Evolutionary conservation across 1,140 invertebrate genomes (phyloP).

Genomic region (Coelopa frigida): DNA sequence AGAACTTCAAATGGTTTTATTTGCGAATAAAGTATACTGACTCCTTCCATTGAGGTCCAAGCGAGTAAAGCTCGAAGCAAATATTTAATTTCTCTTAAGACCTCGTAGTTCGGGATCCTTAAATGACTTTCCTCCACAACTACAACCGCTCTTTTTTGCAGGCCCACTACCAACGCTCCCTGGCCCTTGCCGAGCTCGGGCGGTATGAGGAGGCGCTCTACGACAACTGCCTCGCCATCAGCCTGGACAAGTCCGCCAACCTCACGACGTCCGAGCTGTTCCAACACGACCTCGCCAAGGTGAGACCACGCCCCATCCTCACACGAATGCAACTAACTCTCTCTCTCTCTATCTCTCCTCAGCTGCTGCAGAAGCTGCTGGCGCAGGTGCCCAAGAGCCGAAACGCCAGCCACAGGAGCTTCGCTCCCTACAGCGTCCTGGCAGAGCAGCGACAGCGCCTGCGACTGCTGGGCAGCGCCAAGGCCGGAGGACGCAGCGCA

Average conservation of each 20-base stretch:
- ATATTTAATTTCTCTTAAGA: no score
- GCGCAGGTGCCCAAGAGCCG: constrained; percentile 36
- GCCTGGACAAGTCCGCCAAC: constrained; percentile 38
- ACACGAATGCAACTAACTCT: neutral
- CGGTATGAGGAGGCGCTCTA: constrained; percentile 62
- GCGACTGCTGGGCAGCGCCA: constrained; percentile 10
- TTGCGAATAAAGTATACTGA: no score
- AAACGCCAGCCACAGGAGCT: no score
- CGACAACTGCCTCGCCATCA: constrained; percentile 49
- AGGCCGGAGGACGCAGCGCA: constrained; percentile 11
- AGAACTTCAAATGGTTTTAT: no score
- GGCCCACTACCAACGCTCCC: constrained; percentile 61
- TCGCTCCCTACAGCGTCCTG: constrained; percentile 24
- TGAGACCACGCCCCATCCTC: constrained; percentile 13
- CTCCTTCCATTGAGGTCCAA: no score
- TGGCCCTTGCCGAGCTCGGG: constrained; percentile 55
- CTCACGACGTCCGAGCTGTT: constrained; percentile 43
- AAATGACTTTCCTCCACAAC: neutral
- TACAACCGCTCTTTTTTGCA: constrained; percentile 27
- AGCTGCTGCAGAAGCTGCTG: constrained; percentile 41
- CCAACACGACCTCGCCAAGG: constrained; percentile 44
- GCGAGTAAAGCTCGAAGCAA: no score
- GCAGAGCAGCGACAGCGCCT: constrained; percentile 26
- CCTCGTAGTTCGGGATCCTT: no score
- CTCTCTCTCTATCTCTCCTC: neutral